Evolutionary conservation across 2,888 invertebrate genomes (phyloP).

Genomic region (Sipunculus nudus): DNA sequence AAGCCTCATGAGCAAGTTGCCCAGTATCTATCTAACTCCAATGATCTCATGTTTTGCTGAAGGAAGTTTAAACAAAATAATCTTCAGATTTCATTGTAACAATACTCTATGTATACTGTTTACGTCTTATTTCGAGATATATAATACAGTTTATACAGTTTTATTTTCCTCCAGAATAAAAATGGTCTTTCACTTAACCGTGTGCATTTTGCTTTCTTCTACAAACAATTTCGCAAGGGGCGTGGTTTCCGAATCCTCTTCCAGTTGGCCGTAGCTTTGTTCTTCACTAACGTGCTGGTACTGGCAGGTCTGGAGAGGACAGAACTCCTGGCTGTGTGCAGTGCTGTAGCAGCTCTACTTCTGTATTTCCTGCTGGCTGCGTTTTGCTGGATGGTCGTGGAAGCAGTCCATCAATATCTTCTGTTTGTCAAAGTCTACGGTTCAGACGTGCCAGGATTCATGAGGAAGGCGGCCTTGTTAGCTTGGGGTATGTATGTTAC

Average conservation of each 20-base stretch:
- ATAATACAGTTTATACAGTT: too few relatives aligned
- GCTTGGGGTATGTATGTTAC: constrained; percentile 75
- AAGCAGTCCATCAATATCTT: constrained; percentile 76
- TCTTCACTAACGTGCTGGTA: constrained; percentile 71
- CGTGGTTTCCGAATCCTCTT: constrained; percentile 75
- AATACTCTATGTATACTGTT: too few relatives aligned
- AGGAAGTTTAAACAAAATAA: too few relatives aligned
- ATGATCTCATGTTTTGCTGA: too few relatives aligned
- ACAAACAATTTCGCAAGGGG: constrained; percentile 72
- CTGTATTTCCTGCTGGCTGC: constrained; percentile 77
- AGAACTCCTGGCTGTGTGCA: constrained; percentile 68
- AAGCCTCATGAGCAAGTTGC: too few relatives aligned
- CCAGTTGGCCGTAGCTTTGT: constrained; percentile 74
- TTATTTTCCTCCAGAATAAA: too few relatives aligned
- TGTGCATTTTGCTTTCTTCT: too few relatives aligned
- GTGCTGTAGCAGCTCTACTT: constrained; percentile 72
- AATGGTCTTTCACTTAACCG: too few relatives aligned
- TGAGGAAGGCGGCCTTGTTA: constrained; percentile 72
- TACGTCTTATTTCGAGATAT: too few relatives aligned
- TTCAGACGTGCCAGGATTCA: constrained; percentile 71
- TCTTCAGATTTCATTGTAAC: too few relatives aligned
- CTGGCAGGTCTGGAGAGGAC: constrained; percentile 62
- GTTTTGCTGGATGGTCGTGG: constrained; percentile 79
- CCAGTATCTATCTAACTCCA: too few relatives aligned
- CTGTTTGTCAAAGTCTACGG: constrained; percentile 76